A percentile compares a stretch with the other conserved stretches of the same genome.
phyloP scores from a whole-genome alignment of 1,140 invertebrate species.

The Brachystomella parvula region DNA sequence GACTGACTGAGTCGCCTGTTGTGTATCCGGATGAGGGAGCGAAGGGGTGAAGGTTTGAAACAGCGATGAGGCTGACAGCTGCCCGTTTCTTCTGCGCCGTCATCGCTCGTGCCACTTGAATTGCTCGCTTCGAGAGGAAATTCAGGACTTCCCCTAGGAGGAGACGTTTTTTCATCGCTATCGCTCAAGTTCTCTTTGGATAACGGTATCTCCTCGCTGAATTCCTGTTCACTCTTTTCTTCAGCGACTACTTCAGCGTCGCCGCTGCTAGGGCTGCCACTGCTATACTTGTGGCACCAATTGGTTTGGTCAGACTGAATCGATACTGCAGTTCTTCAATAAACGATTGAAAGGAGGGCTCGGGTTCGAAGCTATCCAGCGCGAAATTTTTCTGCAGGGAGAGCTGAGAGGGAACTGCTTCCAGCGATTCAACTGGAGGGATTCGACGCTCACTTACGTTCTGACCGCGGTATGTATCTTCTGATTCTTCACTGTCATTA shows the following conservation, averaged over 20 bases:
- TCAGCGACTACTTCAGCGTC: neutral
- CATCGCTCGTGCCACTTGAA: no score
- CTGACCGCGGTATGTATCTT: neutral
- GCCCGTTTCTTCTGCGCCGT: neutral
- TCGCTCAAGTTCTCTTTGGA: neutral
- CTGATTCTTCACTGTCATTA: neutral
- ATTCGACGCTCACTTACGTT: neutral
- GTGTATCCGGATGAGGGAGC: neutral
- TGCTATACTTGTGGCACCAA: neutral
- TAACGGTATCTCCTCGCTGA: neutral
- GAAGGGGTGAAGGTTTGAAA: neutral
- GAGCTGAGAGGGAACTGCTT: neutral
- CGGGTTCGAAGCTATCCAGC: no score
- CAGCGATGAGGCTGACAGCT: neutral
- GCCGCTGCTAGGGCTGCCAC: neutral
- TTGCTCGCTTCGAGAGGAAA: no score
- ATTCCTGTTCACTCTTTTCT: neutral
- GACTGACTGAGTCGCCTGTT: neutral
- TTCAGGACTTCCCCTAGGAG: neutral
- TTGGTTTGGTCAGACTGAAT: neutral
- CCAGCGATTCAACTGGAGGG: neutral
- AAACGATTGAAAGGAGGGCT: neutral
- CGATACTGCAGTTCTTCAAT: neutral
- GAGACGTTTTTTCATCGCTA: neutral
- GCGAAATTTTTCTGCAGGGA: neutral